Percentiles rank a stretch among this genome's conserved stretches.
Conservation (phyloP, 64 coral and sea anemone genomes). For the Dendronephthya gigantea region DNA sequence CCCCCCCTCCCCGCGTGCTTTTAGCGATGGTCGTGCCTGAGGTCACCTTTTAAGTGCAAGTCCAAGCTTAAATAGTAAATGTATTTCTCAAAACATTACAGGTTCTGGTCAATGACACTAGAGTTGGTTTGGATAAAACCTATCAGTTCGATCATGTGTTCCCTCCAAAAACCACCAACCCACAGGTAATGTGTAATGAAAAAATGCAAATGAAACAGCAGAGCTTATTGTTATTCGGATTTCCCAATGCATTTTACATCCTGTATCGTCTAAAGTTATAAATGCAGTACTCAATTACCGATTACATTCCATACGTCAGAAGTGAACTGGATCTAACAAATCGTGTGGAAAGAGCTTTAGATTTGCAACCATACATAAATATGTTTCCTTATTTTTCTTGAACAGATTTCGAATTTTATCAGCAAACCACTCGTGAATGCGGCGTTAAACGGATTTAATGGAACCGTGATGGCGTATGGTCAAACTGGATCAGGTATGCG, state of each 20-base stretch:
- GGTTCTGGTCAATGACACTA: conserved; percentile 73
- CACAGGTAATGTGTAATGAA: conserved; percentile 56
- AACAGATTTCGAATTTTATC: conserved; percentile 61
- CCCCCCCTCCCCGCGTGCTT: too few relatives aligned
- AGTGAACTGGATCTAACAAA: too few relatives aligned
- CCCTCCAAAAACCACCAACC: conserved; percentile 61
- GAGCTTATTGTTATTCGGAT: too few relatives aligned
- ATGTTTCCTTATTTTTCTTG: not conserved
- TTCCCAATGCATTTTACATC: too few relatives aligned
- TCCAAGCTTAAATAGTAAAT: not conserved
- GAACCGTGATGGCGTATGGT: conserved; percentile 89
- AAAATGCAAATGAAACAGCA: too few relatives aligned
- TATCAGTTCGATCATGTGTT: conserved; percentile 88
- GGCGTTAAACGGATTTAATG: conserved; percentile 95
- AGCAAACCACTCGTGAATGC: conserved; percentile 74
- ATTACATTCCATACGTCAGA: not conserved
- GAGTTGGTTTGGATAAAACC: conserved; percentile 77
- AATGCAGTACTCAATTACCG: too few relatives aligned
- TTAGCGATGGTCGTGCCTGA: too few relatives aligned
- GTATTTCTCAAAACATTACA: conserved; percentile 14
- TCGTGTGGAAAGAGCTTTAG: too few relatives aligned
- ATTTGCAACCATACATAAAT: too few relatives aligned
- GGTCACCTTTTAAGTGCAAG: too few relatives aligned
- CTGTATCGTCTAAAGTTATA: too few relatives aligned
- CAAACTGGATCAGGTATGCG: conserved; percentile 82